A percentile compares a stretch with the other conserved stretches of the same genome.
Evolutionary conservation across 2,797 vertebrate genomes (phyloP).

Genomic region (Sebastes cheni): DNA sequence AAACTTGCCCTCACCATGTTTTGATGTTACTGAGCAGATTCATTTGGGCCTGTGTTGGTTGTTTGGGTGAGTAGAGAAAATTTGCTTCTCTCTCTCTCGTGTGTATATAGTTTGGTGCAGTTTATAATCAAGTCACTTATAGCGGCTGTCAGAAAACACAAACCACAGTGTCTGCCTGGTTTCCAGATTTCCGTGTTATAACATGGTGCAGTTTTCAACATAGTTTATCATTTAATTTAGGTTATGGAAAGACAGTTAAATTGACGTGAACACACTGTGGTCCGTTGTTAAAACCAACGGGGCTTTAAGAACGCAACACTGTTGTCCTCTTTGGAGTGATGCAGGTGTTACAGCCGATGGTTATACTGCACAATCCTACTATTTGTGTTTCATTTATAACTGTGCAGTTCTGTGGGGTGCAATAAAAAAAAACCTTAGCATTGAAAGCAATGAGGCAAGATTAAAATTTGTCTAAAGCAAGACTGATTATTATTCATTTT

Average conservation of each 20-base stretch:
- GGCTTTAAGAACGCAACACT: neutral
- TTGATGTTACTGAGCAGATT: conserved; percentile 4
- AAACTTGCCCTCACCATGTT: neutral
- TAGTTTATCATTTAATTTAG: neutral
- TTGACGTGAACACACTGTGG: neutral
- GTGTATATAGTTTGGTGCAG: neutral
- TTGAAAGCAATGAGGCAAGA: neutral
- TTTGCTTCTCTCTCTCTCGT: neutral
- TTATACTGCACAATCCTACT: neutral
- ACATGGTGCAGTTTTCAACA: neutral
- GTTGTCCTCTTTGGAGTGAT: neutral
- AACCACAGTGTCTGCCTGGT: neutral
- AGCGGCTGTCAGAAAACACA: neutral
- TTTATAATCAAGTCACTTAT: neutral
- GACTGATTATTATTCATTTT: neutral
- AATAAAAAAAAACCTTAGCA: neutral
- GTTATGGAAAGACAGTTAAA: conserved; percentile 15
- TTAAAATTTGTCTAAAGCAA: neutral
- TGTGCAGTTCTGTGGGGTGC: neutral
- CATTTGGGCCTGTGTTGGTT: neutral
- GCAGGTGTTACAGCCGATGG: neutral
- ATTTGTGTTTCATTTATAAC: neutral
- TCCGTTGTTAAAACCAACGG: neutral
- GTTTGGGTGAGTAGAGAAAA: neutral
- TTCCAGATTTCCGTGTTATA: neutral